Conservation (phyloP, 2,888 invertebrate species). For the Pyrgus malvae region DNA sequence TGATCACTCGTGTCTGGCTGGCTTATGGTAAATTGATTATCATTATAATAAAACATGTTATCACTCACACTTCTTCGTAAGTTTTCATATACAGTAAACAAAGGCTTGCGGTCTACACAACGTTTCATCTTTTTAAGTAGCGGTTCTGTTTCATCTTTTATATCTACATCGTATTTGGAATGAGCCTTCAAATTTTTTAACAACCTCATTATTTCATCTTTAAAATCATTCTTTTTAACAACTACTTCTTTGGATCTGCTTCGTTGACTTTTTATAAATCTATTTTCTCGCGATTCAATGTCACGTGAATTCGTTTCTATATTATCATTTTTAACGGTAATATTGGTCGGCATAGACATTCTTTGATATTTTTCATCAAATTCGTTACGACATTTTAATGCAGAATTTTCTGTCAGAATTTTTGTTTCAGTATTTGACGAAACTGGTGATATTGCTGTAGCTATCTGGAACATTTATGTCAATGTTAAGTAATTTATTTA, state of each 20-base stretch:
- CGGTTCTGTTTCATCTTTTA: neutral
- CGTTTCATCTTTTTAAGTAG: neutral
- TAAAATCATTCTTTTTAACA: slow-evolving; percentile 34
- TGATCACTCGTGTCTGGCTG: neutral
- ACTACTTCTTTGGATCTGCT: slow-evolving; percentile 51
- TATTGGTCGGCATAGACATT: slow-evolving; percentile 11
- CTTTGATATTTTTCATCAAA: neutral
- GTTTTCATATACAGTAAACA: neutral
- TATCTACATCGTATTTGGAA: neutral
- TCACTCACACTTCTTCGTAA: slow-evolving; percentile 15
- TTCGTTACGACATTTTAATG: neutral
- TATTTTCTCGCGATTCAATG: slow-evolving; percentile 10
- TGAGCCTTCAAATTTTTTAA: slow-evolving; percentile 36
- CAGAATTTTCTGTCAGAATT: slow-evolving; percentile 33
- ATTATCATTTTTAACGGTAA: neutral
- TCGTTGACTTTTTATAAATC: slow-evolving; percentile 35
- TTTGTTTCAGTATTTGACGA: slow-evolving; percentile 33
- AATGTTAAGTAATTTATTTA: neutral
- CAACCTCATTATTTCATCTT: slow-evolving; percentile 40
- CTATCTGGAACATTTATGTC: slow-evolving; percentile 50
- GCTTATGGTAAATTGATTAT: neutral
- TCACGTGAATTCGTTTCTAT: slow-evolving; percentile 16
- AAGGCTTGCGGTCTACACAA: neutral
- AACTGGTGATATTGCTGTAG: slow-evolving; percentile 46
- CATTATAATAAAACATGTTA: neutral